These are phyloP conservation scores for Tyria jacobaeae DNA, from an alignment of 2,888 invertebrate genomes.

Conservation along the genomic window DNA sequence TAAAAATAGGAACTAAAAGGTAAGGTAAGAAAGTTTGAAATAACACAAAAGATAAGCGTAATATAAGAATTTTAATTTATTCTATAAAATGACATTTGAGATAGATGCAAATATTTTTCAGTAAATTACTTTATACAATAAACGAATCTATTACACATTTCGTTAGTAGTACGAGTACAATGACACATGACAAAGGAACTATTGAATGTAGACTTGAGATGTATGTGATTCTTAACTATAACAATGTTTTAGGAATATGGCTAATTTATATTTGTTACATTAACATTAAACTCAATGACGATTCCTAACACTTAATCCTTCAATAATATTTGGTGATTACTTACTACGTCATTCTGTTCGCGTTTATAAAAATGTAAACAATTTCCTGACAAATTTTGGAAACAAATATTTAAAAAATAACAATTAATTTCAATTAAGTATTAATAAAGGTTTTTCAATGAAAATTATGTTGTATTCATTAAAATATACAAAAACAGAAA, in stretches of 20 bases:
- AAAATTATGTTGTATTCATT: neutral
- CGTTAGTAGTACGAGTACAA: conserved; percentile 79
- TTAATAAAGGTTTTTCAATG: neutral
- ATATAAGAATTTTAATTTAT: conserved; percentile 82
- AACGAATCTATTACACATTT: conserved; percentile 77
- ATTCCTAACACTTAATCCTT: conserved; percentile 64
- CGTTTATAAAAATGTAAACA: conserved; percentile 15
- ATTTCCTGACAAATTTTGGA: neutral
- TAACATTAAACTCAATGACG: conserved; percentile 65
- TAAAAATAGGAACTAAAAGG: too few species aligned
- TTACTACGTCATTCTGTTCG: conserved; percentile 23
- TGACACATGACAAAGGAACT: conserved; percentile 87
- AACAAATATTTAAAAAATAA: neutral
- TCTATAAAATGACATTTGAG: conserved; percentile 84
- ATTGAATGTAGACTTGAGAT: conserved; percentile 84
- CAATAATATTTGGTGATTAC: conserved; percentile 77
- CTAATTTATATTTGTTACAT: conserved; percentile 69
- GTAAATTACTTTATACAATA: conserved; percentile 82
- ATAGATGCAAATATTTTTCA: conserved; percentile 82
- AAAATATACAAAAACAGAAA: neutral
- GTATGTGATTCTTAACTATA: conserved; percentile 65
- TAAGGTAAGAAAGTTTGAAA: conserved; percentile 10
- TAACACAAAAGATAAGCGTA: conserved; percentile 48
- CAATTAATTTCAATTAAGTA: neutral
- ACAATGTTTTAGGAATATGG: conserved; percentile 76